Base-by-base conservation (phyloP, 2,888 invertebrate genomes). In the Anthophora plumipes region DNA sequence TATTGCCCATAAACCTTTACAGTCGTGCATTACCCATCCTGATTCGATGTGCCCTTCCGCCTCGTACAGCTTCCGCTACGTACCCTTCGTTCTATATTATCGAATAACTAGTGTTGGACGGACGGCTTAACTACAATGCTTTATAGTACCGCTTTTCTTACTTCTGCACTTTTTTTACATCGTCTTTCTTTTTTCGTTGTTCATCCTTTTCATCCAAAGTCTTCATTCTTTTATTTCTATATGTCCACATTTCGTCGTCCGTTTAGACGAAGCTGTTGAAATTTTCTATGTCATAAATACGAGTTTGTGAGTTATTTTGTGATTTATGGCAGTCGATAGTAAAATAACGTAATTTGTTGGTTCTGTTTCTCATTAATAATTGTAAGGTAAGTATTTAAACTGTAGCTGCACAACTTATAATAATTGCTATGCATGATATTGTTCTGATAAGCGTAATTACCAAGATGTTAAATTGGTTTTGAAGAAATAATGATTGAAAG, bases 1-100 rank as follows among this genome's bases (percentile, higher is more conserved):
- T 92, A 92, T 92, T 92, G 92, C 88, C 91, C 90, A 91, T 93
- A 92, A 92, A 92, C 90, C 91, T 91, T 91, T 91, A 90, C 92
- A 91, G 90, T 91, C 90, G 90, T 90, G 90, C 91, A 91, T 91
- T 92, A 91, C 91, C 89, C 90, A 89, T 84, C 87, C 89, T 88
- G 87, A 85, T 85, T 87, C 82, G 80, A 87, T 77, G 69, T 77
- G 80, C 77, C 73, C 77, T 73, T 54, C 75, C 69, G 54, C 63
- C 71, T 59, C 59, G 80, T 80, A 69, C 80, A 48, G 66, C 77
- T 66, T n/a, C n/a, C n/a, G n/a, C n/a, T n/a, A n/a, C n/a, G n/a
- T n/a, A n/a, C n/a, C n/a, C 66, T 63, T 55, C 55, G 66, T 63
- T 69, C 86, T 68, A 55, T 84, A 87, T 91, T 90, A 91, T 91